Base-by-base conservation (phyloP, 2,888 invertebrate species). In the Podabrus alpinus region DNA sequence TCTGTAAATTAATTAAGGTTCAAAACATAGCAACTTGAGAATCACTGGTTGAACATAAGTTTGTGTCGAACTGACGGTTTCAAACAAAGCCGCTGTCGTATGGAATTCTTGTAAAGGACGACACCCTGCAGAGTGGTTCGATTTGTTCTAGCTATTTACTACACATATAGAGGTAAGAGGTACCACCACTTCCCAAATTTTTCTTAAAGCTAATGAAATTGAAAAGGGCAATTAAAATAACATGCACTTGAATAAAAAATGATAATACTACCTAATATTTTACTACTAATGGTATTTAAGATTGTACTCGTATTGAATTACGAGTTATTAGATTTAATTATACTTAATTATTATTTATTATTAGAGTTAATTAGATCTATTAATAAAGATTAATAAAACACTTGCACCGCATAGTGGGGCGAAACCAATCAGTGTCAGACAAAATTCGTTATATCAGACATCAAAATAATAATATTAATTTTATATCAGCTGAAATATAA, bases 71-170 rank as follows among this genome's bases (percentile, higher is more conserved):
- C 74, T 75, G 77, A 79, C 79, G 76, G 78, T 77, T 75, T 72
- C 75, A 70, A 75, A 80, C 79, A 80, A 79, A 70, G 73, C 72
- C 74, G 70, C 74, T 78, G 77, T 79, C 79, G 76, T 79, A 74
- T 74, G 73, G 76, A 79, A 79, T 79, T 79, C 77, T 79, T 79
- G 79, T 80, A 78, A 79, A 78, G 74, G 78, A 74, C 75, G 75
- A 74, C 75, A 71, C 68, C 73, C 77, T 68, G 78, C 77, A 17
- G 78, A 76, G 75, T 60, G 71, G 77, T 77, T 61, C 73, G 77
- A 80, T 80, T 80, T 79, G 79, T 77, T 78, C 78, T 78, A 77
- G 73, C 62, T 69, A 60, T 69, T 75, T 72, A 61, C 61, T 64
- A 64, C 62, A 64, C 15, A 66, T 66, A 9, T n/a, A 16, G 61